Percentiles rank a stretch among this genome's conserved stretches.
These are phyloP conservation scores for Teinopalpus imperialis DNA, from an alignment of 2,888 invertebrate species.

Conservation along the genomic window DNA sequence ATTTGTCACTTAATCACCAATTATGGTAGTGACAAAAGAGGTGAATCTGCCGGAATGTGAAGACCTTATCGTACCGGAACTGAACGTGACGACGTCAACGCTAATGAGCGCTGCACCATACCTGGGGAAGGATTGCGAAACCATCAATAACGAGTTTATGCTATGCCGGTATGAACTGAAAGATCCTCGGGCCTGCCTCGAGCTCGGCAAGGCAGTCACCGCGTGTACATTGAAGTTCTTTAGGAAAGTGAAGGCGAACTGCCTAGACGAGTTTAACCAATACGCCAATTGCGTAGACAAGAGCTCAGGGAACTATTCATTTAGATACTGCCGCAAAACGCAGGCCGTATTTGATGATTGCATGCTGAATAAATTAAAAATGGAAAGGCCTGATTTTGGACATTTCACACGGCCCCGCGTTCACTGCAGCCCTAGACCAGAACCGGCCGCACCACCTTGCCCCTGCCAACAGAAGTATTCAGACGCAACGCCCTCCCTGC, in stretches of 20 bases:
- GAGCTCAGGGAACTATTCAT: constrained; percentile 85
- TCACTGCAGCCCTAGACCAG: constrained; percentile 79
- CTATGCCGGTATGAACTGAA: constrained; percentile 90
- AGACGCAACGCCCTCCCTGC: constrained; percentile 85
- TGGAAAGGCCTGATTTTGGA: constrained; percentile 90
- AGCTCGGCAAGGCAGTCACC: constrained; percentile 94
- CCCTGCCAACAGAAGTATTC: constrained; percentile 80
- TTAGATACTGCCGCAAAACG: constrained; percentile 89
- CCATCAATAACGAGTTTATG: constrained; percentile 95
- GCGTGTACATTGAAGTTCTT: constrained; percentile 93
- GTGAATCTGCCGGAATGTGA: constrained; percentile 88
- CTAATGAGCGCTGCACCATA: constrained; percentile 94
- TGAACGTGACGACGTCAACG: constrained; percentile 90
- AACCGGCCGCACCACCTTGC: constrained; percentile 78
- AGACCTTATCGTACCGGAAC: constrained; percentile 89
- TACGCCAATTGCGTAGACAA: constrained; percentile 89
- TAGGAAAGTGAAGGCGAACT: constrained; percentile 89
- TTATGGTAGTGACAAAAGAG: constrained; percentile 86
- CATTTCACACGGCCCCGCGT: constrained; percentile 89
- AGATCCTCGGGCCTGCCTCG: constrained; percentile 92
- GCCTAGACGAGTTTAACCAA: constrained; percentile 91
- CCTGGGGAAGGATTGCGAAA: constrained; percentile 95
- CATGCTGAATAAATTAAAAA: constrained; percentile 87
- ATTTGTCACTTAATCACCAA: too few species aligned
- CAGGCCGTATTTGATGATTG: constrained; percentile 92